Evolutionary conservation across 2,113 vertebrate species (phyloP).

Genomic region (Hydrochoerus hydrochaeris): DNA sequence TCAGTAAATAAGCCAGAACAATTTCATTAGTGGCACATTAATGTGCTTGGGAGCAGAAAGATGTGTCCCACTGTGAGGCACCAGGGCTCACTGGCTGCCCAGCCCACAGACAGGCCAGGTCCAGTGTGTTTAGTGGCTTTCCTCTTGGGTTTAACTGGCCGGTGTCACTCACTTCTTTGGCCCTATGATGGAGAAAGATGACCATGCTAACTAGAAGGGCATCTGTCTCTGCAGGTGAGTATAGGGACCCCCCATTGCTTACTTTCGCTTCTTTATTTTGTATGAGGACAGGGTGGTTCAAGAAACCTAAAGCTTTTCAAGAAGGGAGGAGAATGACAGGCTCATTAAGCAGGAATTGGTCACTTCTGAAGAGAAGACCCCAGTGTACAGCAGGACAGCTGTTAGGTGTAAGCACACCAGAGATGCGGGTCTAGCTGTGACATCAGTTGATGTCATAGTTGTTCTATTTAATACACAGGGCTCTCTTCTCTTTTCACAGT

Average conservation of each 20-base stretch:
- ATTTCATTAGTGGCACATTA: conserved; percentile 82
- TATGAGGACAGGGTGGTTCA: neutral
- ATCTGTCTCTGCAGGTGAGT: neutral
- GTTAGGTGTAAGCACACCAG: neutral
- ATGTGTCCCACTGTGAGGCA: conserved; percentile 64
- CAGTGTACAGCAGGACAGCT: neutral
- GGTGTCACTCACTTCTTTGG: neutral
- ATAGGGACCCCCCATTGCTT: neutral
- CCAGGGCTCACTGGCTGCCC: neutral
- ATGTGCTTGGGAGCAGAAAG: conserved; percentile 79
- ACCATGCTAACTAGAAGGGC: neutral
- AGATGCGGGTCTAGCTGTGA: neutral
- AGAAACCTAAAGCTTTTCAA: neutral
- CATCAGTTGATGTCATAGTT: neutral
- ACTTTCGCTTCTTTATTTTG: neutral
- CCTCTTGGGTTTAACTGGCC: neutral
- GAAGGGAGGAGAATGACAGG: neutral
- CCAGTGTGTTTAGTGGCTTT: neutral
- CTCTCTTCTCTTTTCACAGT: neutral
- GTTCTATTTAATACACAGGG: neutral
- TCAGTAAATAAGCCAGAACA: conserved; percentile 85
- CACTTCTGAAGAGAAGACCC: neutral
- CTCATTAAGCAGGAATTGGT: neutral
- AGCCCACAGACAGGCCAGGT: neutral
- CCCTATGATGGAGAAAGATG: neutral